A percentile compares a stretch with the other conserved stretches of the same genome.
Evolutionary conservation across 2,113 vertebrate genomes (phyloP).

Genomic region (Mormoops blainvillei): DNA sequence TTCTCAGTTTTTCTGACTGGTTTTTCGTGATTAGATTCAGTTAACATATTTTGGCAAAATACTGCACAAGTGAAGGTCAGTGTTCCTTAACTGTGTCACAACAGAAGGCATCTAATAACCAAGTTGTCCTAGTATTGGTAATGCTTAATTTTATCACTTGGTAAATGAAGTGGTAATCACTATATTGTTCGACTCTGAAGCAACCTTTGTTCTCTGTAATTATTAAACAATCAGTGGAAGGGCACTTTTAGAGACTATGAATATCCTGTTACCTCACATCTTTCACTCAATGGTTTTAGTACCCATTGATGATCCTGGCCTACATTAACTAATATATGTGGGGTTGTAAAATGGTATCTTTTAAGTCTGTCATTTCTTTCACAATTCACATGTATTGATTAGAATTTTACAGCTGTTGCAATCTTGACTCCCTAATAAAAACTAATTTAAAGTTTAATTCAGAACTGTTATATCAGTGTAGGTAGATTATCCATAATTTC

Average conservation of each 20-base stretch:
- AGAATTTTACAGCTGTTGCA: not conserved
- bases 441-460: slow-evolving; percentile 15
- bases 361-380: not conserved
- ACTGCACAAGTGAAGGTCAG: not conserved
- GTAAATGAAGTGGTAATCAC: not conserved
- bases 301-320: not conserved
- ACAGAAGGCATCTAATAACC: not conserved
- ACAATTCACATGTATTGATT: slow-evolving; percentile 7
- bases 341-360: not conserved
- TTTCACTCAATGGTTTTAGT: not conserved
- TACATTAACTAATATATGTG: not conserved
- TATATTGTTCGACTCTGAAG: not conserved
- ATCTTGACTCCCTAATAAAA: slow-evolving; percentile 2
- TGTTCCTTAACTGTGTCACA: not conserved
- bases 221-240: not conserved
- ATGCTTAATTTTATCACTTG: not conserved
- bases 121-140: not conserved
- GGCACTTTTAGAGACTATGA: not conserved
- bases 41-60: not conserved
- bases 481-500: not conserved
- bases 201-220: not conserved
- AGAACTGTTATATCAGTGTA: not conserved
- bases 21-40: not conserved
- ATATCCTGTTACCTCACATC: not conserved
- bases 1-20: not conserved